phyloP scores from a whole-genome alignment of 2,113 vertebrate species.

The Naja naja region DNA sequence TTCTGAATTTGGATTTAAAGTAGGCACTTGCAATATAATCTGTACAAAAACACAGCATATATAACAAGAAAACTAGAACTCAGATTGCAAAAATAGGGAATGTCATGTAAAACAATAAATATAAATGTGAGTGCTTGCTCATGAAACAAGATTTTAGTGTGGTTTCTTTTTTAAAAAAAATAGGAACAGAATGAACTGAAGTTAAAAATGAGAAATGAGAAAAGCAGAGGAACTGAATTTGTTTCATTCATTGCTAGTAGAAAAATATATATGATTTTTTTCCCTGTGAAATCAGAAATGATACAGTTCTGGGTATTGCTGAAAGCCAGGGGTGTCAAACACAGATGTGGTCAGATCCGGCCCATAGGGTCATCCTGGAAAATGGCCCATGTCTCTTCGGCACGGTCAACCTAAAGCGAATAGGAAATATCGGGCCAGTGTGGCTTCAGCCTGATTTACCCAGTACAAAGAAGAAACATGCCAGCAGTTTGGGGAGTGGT shows the following conservation, averaged over 20 bases:
- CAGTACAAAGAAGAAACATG: too few species aligned
- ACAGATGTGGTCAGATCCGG: too few species aligned
- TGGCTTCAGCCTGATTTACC: too few species aligned
- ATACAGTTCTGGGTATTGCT: not conserved
- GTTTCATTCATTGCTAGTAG: not conserved
- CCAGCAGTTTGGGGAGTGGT: too few species aligned
- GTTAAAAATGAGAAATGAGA: not conserved
- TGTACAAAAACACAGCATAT: not conserved
- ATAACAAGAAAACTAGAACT: not conserved
- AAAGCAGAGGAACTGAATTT: not conserved
- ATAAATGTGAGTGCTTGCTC: not conserved
- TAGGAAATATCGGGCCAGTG: too few species aligned
- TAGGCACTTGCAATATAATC: not conserved
- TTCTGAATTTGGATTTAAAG: not conserved
- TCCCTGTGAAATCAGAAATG: not conserved
- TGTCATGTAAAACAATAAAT: not conserved
- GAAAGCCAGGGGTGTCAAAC: not conserved
- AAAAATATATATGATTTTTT: not conserved
- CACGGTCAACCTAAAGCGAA: too few species aligned
- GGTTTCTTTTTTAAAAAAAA: not conserved
- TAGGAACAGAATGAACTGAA: not conserved
- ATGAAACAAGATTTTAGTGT: not conserved
- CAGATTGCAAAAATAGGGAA: not conserved
- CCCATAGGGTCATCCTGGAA: too few species aligned
- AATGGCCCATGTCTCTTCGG: too few species aligned